Conservation (phyloP, 2,888 invertebrate genomes). For the Gari tellinella region DNA sequence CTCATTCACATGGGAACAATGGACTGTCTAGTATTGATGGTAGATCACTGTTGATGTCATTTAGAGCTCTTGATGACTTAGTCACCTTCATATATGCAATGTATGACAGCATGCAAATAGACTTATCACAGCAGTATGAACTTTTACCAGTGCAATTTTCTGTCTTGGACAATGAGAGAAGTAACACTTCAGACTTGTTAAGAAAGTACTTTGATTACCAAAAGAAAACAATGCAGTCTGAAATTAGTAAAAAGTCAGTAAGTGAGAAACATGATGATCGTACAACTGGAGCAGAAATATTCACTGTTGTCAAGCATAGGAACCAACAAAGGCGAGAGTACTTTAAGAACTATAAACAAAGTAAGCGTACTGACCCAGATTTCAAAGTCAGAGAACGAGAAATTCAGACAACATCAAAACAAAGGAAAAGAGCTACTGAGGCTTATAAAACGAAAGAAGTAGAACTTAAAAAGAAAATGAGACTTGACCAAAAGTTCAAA, state of each 20-base stretch:
- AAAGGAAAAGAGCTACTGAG: not conserved
- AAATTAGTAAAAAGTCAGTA: not conserved
- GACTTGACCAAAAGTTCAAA: conserved; percentile 1
- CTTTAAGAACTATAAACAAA: not conserved
- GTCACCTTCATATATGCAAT: conserved; percentile 28
- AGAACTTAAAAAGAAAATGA: not conserved
- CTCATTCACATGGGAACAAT: conserved; percentile 34
- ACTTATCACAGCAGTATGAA: conserved; percentile 23
- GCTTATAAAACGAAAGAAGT: not conserved
- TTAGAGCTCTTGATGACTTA: conserved; percentile 18
- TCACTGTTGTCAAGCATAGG: not conserved
- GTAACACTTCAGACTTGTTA: not conserved
- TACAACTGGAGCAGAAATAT: too few species aligned
- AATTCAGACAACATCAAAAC: not conserved
- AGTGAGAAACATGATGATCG: not conserved
- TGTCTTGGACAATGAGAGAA: conserved; percentile 8
- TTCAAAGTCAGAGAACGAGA: conserved; percentile 10
- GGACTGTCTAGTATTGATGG: conserved; percentile 22
- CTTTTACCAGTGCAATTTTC: conserved; percentile 16
- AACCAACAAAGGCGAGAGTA: not conserved
- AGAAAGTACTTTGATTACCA: conserved; percentile 15
- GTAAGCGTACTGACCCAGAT: not conserved
- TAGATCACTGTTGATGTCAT: conserved; percentile 26
- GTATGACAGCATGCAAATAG: conserved; percentile 28
- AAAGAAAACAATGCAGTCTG: not conserved